Evolutionary conservation across 2,113 vertebrate genomes (phyloP).

Genomic region (Petroica traversi): DNA sequence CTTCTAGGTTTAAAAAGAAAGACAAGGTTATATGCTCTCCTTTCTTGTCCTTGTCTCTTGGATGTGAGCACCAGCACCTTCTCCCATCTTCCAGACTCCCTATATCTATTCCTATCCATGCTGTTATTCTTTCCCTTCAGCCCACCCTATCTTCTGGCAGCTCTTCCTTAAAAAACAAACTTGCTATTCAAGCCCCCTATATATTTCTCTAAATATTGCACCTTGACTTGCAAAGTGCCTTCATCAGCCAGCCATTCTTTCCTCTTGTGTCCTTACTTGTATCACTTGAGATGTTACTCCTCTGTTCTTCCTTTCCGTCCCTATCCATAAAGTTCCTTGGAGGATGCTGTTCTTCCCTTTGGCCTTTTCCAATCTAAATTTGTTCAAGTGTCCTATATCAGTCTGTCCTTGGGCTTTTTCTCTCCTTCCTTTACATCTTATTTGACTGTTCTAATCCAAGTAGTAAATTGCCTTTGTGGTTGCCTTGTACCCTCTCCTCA

Average conservation of each 20-base stretch:
- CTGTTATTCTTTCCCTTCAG: conserved; percentile 10
- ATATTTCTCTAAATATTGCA: conserved; percentile 18
- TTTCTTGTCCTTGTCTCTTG: not conserved
- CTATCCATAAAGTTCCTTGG: not conserved
- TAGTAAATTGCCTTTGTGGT: not conserved
- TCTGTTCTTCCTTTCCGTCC: not conserved
- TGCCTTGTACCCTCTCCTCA: not conserved
- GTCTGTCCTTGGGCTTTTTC: not conserved
- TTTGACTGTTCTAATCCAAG: not conserved
- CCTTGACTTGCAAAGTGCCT: not conserved
- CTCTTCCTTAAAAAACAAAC: not conserved
- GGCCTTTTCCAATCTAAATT: not conserved
- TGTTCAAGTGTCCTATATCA: not conserved
- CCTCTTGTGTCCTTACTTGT: not conserved
- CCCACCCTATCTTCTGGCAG: conserved; percentile 23
- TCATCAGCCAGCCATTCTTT: not conserved
- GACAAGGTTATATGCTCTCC: not conserved
- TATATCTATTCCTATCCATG: not conserved
- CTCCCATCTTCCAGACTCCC: not conserved
- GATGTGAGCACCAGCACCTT: not conserved
- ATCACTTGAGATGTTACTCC: not conserved
- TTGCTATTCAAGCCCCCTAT: not conserved
- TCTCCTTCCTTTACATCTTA: not conserved
- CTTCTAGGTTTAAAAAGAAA: not conserved
- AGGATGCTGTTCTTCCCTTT: not conserved